A percentile compares a stretch with the other conserved stretches of the same genome.
Evolutionary conservation across 1,140 invertebrate genomes (phyloP).

Genomic region (Lasioglossum albipes): DNA sequence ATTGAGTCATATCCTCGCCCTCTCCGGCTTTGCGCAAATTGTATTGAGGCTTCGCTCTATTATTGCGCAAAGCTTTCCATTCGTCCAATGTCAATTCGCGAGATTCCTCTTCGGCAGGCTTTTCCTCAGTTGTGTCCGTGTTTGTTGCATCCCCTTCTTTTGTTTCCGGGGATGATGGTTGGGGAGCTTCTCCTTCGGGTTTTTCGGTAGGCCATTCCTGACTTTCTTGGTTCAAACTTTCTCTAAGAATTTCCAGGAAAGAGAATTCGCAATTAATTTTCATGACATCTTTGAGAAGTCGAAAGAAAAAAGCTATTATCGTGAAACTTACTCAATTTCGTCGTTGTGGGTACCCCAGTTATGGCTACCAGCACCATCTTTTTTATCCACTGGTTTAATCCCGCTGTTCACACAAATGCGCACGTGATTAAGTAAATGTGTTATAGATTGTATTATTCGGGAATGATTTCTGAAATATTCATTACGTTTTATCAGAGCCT

Average conservation of each 20-base stretch:
- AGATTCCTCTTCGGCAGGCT: slow-evolving; percentile 86
- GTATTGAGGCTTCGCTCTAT: slow-evolving; percentile 89
- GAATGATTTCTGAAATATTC: neutral
- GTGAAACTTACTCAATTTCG: slow-evolving; percentile 87
- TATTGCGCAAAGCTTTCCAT: slow-evolving; percentile 90
- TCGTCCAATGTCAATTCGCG: slow-evolving; percentile 93
- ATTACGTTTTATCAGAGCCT: slow-evolving; percentile 95
- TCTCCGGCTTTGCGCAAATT: slow-evolving; percentile 95
- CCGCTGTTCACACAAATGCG: slow-evolving; percentile 82
- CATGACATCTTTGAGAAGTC: neutral
- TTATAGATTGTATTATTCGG: neutral
- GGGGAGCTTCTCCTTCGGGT: slow-evolving; percentile 68
- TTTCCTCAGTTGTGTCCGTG: slow-evolving; percentile 73
- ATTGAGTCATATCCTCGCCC: slow-evolving; percentile 93
- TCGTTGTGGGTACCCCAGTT: slow-evolving; percentile 97
- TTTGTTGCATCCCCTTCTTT: slow-evolving; percentile 75
- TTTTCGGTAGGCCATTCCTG: slow-evolving; percentile 80
- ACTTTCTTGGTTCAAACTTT: slow-evolving; percentile 77
- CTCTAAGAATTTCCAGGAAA: slow-evolving; percentile 59
- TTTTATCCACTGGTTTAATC: slow-evolving; percentile 95
- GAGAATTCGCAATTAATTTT: neutral
- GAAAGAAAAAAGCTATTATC: neutral
- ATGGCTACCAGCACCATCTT: slow-evolving; percentile 94
- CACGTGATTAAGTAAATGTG: neutral
- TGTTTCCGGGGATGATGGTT: slow-evolving; percentile 66